Conservation (phyloP, 2,888 invertebrate species). For the Synanthedon vespiformis region DNA sequence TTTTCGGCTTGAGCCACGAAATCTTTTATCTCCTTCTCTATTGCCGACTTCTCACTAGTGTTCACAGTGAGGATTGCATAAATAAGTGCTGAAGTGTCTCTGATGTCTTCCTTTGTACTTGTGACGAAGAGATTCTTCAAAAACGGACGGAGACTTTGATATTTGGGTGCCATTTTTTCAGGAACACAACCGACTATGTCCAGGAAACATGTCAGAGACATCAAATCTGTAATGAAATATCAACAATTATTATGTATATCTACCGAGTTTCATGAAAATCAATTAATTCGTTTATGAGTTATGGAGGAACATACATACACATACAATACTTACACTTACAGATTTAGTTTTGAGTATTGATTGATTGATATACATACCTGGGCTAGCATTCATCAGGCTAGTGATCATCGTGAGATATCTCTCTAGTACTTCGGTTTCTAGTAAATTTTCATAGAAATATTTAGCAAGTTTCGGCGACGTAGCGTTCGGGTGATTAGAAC, state of each 20-base stretch:
- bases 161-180: slow-evolving; percentile 73
- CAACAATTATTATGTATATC: no score
- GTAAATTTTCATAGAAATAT: slow-evolving; percentile 69
- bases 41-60: slow-evolving; percentile 60
- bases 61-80: slow-evolving; percentile 79
- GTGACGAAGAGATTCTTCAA: slow-evolving; percentile 74
- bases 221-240: slow-evolving; percentile 56
- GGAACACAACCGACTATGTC: slow-evolving; percentile 89
- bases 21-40: slow-evolving; percentile 64
- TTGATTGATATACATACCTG: no score
- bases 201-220: slow-evolving; percentile 80
- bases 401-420: slow-evolving; percentile 78
- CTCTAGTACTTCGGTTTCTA: slow-evolving; percentile 71
- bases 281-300: no score
- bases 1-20: slow-evolving; percentile 37
- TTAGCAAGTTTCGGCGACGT: slow-evolving; percentile 75
- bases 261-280: no score
- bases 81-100: slow-evolving; percentile 79
- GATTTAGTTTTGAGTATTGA: no score
- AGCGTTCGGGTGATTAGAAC: slow-evolving; percentile 73
- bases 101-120: slow-evolving; percentile 79
- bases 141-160: slow-evolving; percentile 75
- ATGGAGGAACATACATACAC: no score
- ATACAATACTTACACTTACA: no score
- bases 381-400: slow-evolving; percentile 73